Conservation (phyloP, 2,113 vertebrate genomes). For the Strix uralensis region DNA sequence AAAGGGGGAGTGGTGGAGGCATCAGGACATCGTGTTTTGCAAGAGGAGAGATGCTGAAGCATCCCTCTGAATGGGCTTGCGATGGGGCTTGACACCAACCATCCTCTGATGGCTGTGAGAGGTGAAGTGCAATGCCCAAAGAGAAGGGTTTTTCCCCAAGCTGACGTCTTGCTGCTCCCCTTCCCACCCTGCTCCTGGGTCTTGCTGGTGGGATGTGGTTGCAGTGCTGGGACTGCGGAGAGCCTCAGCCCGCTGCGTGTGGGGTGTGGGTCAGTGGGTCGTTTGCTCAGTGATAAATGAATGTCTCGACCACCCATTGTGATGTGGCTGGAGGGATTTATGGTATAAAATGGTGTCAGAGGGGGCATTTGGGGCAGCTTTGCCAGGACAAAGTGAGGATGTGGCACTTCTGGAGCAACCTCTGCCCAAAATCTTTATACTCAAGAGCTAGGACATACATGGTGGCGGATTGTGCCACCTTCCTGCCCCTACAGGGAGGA, state of each 20-base stretch:
- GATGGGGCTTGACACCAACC: neutral
- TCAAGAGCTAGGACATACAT: accelerated
- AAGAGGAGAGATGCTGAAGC: neutral
- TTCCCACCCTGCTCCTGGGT: neutral
- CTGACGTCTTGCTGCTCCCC: neutral
- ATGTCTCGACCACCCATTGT: neutral
- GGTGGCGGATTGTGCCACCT: neutral
- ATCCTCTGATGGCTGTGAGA: neutral
- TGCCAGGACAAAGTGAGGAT: neutral
- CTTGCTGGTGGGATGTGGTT: neutral
- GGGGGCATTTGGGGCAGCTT: neutral
- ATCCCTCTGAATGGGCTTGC: neutral
- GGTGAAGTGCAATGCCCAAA: neutral
- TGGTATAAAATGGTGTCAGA: neutral
- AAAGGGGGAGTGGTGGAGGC: neutral
- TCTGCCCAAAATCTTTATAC: neutral
- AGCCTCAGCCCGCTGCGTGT: accelerated
- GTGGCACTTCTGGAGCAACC: neutral
- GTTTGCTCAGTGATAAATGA: neutral
- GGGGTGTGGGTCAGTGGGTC: neutral
- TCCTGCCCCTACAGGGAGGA: neutral
- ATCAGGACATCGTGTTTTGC: neutral
- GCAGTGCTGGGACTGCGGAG: neutral
- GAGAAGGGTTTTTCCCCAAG: neutral
- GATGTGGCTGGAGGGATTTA: neutral